Percentiles rank a stretch among this genome's conserved stretches.
These are phyloP conservation scores for Amblyopsis hoosieri DNA, from an alignment of 2,797 vertebrate genomes.

Conservation along the genomic window DNA sequence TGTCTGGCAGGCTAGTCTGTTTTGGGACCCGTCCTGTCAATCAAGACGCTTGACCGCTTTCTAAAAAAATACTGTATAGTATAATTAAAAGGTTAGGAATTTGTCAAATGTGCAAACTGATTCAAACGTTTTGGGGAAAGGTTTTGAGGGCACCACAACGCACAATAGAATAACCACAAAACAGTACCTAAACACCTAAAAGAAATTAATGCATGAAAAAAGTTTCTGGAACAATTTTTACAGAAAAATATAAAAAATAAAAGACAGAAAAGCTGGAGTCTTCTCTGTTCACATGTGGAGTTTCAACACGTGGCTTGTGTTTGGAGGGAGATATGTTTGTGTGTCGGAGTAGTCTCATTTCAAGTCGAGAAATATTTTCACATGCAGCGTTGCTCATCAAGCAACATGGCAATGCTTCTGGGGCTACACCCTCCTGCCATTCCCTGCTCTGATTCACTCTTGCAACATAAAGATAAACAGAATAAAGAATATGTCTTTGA, in stretches of 20 bases:
- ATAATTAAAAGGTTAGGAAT: neutral
- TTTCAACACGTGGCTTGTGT: constrained; percentile 69
- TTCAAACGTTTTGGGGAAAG: neutral
- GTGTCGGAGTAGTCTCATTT: constrained; percentile 64
- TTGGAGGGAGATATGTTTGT: constrained; percentile 58
- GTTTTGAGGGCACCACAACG: constrained; percentile 7
- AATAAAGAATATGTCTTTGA: constrained; percentile 58
- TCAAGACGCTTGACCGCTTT: neutral
- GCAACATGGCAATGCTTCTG: constrained; percentile 45
- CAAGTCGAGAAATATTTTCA: constrained; percentile 73
- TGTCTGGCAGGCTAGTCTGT: constrained; percentile 24
- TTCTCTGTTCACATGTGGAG: constrained; percentile 25
- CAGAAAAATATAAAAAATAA: constrained; percentile 40
- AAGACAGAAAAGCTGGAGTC: constrained; percentile 18
- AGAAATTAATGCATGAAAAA: constrained; percentile 20
- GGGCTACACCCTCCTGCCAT: constrained; percentile 44
- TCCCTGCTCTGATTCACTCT: constrained; percentile 58
- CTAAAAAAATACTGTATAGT: neutral
- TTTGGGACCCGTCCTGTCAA: constrained; percentile 13
- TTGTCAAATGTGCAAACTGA: too few relatives aligned
- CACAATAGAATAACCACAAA: neutral
- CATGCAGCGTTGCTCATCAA: constrained; percentile 62
- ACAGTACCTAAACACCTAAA: neutral
- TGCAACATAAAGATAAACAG: constrained; percentile 58
- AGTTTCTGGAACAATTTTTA: constrained; percentile 35